phyloP scores from a whole-genome alignment of 2,888 invertebrate species.

The Machimus atricapillus region DNA sequence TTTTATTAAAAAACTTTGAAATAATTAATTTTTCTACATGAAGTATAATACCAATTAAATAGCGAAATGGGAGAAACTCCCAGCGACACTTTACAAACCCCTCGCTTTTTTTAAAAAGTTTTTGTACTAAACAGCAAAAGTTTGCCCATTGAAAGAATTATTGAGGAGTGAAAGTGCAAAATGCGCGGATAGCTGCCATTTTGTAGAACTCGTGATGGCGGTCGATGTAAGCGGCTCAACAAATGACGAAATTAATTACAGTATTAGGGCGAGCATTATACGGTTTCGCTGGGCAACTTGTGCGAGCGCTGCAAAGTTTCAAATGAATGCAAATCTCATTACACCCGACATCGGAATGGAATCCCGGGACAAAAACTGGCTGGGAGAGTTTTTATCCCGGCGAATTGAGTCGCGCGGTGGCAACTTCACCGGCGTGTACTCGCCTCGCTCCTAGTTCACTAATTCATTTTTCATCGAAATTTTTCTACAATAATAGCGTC shows the following conservation, averaged over 20 bases:
- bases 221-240: background rate
- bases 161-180: background rate
- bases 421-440: background rate
- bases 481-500: conserved; percentile 22
- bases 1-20: background rate
- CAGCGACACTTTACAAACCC: background rate
- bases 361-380: conserved; percentile 10
- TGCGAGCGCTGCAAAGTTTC: background rate
- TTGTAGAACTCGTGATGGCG: background rate
- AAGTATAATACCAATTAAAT: background rate
- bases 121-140: background rate
- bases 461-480: conserved; percentile 33
- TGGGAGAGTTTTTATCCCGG: background rate
- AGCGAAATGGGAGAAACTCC: background rate
- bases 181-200: background rate
- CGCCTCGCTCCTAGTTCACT: background rate
- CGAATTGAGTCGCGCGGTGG: conserved; percentile 3
- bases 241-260: conserved; percentile 28
- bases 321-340: conserved; percentile 36
- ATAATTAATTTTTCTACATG: background rate
- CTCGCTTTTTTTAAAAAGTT: background rate
- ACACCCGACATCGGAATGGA: conserved; percentile 9
- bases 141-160: background rate
- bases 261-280: conserved; percentile 11
- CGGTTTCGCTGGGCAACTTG: background rate